Percentiles rank a stretch among this genome's conserved stretches.
Evolutionary conservation across 2,113 vertebrate genomes (phyloP).

Genomic region (Octodon degus): DNA sequence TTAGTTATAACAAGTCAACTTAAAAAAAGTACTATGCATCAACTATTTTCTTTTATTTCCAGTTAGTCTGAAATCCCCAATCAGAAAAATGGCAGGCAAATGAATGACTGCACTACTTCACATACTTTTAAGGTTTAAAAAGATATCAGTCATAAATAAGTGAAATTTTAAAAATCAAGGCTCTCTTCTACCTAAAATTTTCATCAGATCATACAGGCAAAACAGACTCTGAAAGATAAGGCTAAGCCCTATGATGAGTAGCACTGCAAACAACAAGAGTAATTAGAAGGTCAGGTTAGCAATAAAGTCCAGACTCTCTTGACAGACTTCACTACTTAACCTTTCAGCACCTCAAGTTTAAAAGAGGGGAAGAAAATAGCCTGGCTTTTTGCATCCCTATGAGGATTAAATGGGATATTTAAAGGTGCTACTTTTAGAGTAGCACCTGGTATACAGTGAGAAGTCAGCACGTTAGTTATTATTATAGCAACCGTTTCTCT

Average conservation of each 20-base stretch:
- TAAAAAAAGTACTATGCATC: constrained; percentile 39
- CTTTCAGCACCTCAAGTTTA: constrained; percentile 41
- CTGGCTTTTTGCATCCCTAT: background rate
- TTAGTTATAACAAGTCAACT: background rate
- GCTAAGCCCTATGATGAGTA: background rate
- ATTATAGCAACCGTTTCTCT: background rate
- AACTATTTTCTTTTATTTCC: constrained; percentile 33
- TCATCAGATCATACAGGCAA: constrained; percentile 43
- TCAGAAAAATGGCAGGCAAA: background rate
- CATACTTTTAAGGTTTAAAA: constrained; percentile 49
- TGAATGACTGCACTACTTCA: constrained; percentile 14
- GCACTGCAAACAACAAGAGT: background rate
- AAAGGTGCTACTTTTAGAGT: background rate
- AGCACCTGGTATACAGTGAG: background rate
- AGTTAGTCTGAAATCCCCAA: background rate
- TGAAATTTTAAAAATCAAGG: background rate
- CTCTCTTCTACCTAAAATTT: constrained; percentile 12
- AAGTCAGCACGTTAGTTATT: background rate
- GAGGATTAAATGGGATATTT: constrained; percentile 34
- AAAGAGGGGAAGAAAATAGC: constrained; percentile 16
- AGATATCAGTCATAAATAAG: background rate
- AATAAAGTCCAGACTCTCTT: constrained; percentile 36
- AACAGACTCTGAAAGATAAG: constrained; percentile 46
- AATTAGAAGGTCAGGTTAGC: constrained; percentile 45
- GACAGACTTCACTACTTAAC: background rate